Conservation (phyloP, 1,140 invertebrate genomes). For the Hetaerina americana region DNA sequence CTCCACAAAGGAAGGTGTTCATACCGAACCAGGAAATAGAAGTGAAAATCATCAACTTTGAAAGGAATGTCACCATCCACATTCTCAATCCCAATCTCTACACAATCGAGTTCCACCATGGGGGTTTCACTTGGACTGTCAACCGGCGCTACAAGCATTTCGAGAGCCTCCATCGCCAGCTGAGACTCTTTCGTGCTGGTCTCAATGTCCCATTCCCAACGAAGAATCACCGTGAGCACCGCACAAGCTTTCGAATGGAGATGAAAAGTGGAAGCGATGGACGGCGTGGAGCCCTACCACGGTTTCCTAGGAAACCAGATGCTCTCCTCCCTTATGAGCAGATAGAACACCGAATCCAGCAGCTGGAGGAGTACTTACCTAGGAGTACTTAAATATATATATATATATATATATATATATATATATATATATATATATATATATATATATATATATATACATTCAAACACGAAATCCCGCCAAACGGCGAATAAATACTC, state of each 20-base stretch:
- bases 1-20: conserved; percentile 56
- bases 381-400: too few relatives aligned
- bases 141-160: conserved; percentile 83
- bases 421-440: too few relatives aligned
- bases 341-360: conserved; percentile 53
- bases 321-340: conserved; percentile 65
- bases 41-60: conserved; percentile 55
- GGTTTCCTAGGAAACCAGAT: conserved; percentile 70
- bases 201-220: conserved; percentile 70
- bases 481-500: too few relatives aligned
- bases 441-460: too few relatives aligned
- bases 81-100: conserved; percentile 78
- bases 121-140: conserved; percentile 70
- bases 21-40: conserved; percentile 58
- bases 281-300: conserved; percentile 22
- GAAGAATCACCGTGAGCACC: conserved; percentile 58
- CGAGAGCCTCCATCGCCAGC: conserved; percentile 68
- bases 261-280: not conserved
- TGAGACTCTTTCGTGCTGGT: conserved; percentile 60
- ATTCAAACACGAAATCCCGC: too few relatives aligned
- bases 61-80: conserved; percentile 63
- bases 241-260: conserved; percentile 54
- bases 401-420: too few relatives aligned
- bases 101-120: conserved; percentile 71
- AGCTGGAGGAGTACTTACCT: conserved; percentile 79